Evolutionary conservation across 1,140 invertebrate genomes (phyloP).

Genomic region (Camponotus vicinus): DNA sequence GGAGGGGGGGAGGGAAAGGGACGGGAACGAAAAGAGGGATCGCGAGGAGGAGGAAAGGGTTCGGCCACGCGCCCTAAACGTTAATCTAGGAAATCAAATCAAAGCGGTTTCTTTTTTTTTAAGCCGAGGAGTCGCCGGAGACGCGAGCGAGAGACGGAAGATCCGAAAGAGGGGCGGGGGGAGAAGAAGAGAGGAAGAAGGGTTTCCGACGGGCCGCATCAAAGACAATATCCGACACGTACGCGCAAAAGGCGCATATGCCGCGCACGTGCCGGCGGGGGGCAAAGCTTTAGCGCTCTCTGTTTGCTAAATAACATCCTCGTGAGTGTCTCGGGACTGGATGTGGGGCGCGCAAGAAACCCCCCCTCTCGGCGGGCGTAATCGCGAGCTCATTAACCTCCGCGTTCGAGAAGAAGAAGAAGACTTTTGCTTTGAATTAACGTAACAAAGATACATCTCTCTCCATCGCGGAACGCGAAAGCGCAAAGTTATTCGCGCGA

Average conservation of each 20-base stretch:
- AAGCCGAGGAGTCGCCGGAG: slow-evolving; percentile 37
- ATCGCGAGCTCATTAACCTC: slow-evolving; percentile 70
- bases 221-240: slow-evolving; percentile 85
- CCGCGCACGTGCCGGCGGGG: slow-evolving; percentile 81
- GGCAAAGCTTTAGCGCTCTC: slow-evolving; percentile 78
- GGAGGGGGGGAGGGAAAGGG: neutral
- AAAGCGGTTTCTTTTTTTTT: slow-evolving; percentile 82
- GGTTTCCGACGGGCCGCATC: slow-evolving; percentile 83
- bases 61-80: slow-evolving; percentile 81
- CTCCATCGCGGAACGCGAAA: too few relatives aligned
- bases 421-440: neutral
- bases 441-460: neutral
- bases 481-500: too few relatives aligned
- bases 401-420: slow-evolving; percentile 8
- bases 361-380: slow-evolving; percentile 63
- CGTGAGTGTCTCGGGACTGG: slow-evolving; percentile 69
- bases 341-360: slow-evolving; percentile 49
- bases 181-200: slow-evolving; percentile 59
- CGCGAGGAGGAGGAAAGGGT: slow-evolving; percentile 74
- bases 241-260: slow-evolving; percentile 78
- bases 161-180: slow-evolving; percentile 44
- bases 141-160: neutral
- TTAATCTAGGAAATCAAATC: slow-evolving; percentile 84
- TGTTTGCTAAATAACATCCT: slow-evolving; percentile 83
- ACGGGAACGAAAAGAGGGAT: neutral